phyloP scores from a whole-genome alignment of 2,113 vertebrate species.

The Ptilorrhoa leucosticta region DNA sequence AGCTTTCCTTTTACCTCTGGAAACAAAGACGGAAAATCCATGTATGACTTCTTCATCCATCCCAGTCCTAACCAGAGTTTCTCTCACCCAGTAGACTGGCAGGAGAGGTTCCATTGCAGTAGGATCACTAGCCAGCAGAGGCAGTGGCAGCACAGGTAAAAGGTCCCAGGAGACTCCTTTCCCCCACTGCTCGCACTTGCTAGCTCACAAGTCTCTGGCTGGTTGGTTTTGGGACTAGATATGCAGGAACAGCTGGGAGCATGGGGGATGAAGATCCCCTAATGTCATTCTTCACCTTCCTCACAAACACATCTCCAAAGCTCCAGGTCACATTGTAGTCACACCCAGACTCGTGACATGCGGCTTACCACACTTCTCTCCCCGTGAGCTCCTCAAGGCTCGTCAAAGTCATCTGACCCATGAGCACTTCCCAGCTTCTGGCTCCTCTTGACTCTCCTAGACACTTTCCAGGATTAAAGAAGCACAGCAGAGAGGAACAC shows the following conservation, averaged over 20 bases:
- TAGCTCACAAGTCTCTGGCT: background rate
- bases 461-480: background rate
- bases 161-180: background rate
- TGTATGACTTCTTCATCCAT: background rate
- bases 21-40: background rate
- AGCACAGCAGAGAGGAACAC: background rate
- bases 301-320: background rate
- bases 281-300: background rate
- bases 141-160: background rate
- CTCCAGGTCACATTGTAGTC: background rate
- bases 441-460: background rate
- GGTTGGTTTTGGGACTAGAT: background rate
- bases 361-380: background rate
- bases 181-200: rapidly evolving
- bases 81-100: background rate
- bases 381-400: background rate
- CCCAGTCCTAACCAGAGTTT: background rate
- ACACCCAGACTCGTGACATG: background rate
- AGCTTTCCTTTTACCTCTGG: background rate
- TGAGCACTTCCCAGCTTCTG: background rate
- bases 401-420: background rate
- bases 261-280: background rate
- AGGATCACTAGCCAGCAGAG: background rate
- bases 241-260: background rate
- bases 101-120: background rate